Base-by-base conservation (phyloP, 2,797 vertebrate genomes). In the Leptodactylus fallax region DNA sequence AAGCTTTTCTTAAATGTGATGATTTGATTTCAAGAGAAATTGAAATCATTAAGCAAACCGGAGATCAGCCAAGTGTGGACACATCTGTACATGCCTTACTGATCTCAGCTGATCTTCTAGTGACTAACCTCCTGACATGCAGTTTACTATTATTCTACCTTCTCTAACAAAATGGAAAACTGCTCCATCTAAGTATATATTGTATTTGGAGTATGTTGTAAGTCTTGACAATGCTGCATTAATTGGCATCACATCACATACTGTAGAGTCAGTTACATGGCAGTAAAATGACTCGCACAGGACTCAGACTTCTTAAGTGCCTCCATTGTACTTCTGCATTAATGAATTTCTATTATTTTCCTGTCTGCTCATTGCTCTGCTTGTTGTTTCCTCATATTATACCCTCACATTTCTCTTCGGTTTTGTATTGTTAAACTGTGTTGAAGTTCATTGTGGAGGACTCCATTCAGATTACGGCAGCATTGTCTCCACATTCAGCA, bases 331-430 rank as follows among this genome's bases (percentile, higher is more conserved):
- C 79, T 71, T 16, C 11, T 60, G n/a, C 36, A 63, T 85, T 81
- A 85, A 88, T 88, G 82, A 65, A 85, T 80, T 85, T 85, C 78
- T 67, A 85, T 88, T 88, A 72, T 88, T 69, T 51, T 19, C 60
- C 63, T 19, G 36, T 67, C 25, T 83, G 55, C 72, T 87, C 74
- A 14, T 36, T 74, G 82, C 67, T 74, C 47, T 10, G 55, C 65
- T 85, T 88, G 87, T 88, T 88, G 87, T 88, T 85, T 56, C 49
- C n/a, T 61, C 55, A 69, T 88, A 80, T 88, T 85, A 81, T 71
- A 76, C 76, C 55, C 51, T 67, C 76, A 88, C 87, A 79, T 84
- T 88, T 71, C 61, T 84, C 51, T 19, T 77, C 53, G 49, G n/a
- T 81, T 80, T 61, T 27, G 21, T 74, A 74, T 85, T 85, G 77